phyloP scores from a whole-genome alignment of 2,888 invertebrate genomes.

The Microctonus aethiopoides region DNA sequence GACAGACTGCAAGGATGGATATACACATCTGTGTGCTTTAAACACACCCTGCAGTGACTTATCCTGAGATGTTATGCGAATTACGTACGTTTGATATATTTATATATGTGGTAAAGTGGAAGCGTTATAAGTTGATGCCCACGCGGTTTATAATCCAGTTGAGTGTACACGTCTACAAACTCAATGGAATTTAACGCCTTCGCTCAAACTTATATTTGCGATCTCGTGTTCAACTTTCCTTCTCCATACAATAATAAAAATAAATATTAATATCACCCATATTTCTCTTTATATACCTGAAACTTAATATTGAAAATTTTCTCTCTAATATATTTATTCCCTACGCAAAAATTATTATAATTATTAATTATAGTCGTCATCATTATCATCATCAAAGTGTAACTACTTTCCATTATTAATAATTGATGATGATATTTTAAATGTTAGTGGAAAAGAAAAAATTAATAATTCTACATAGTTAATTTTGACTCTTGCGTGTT shows the following conservation, averaged over 20 bases:
- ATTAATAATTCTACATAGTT: no score
- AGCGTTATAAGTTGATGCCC: constrained; percentile 35
- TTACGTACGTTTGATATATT: constrained; percentile 23
- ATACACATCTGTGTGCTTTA: not conserved
- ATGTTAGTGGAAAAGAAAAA: not conserved
- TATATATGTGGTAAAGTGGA: constrained; percentile 33
- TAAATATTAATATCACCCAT: constrained; percentile 20
- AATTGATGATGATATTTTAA: not conserved
- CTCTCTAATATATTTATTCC: not conserved
- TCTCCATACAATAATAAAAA: constrained; percentile 29
- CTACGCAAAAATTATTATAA: not conserved
- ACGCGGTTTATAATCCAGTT: constrained; percentile 23
- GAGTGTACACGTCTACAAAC: constrained; percentile 27
- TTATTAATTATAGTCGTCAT: not conserved
- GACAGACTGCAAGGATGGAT: constrained; percentile 7
- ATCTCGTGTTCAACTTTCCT: constrained; percentile 31
- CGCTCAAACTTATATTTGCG: constrained; percentile 36
- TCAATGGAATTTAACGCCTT: constrained; percentile 44
- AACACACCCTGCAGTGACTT: constrained; percentile 32
- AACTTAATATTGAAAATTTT: not conserved
- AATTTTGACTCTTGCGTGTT: not conserved
- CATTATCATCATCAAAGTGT: not conserved
- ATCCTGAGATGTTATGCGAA: constrained; percentile 33
- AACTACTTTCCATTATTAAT: not conserved
- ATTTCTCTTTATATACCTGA: not conserved